Percentiles rank a stretch among this genome's conserved stretches.
Conservation (phyloP, 2,888 invertebrate genomes). For the Drosophila anomelani region DNA sequence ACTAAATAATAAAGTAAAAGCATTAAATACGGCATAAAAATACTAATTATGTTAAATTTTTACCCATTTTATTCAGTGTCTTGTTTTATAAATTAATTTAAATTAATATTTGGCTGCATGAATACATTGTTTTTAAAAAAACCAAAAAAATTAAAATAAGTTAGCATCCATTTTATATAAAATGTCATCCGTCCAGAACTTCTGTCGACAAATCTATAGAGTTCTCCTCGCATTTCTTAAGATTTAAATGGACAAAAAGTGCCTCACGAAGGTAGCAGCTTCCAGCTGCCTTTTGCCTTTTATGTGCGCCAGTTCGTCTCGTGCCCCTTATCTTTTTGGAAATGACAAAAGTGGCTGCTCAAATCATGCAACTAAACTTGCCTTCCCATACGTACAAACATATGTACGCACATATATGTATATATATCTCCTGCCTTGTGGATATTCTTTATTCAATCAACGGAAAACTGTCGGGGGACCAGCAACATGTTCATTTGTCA, state of each 20-base stretch:
- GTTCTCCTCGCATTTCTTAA: slow-evolving; percentile 32
- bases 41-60: background rate
- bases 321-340: slow-evolving; percentile 50
- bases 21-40: background rate
- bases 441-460: slow-evolving; percentile 37
- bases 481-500: slow-evolving; percentile 58
- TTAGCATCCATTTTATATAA: background rate
- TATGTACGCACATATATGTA: too few relatives aligned
- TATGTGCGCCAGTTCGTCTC: slow-evolving; percentile 42
- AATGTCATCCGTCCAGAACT: background rate
- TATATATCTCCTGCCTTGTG: background rate
- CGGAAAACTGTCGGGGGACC: slow-evolving; percentile 15
- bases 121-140: background rate
- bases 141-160: background rate
- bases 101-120: background rate
- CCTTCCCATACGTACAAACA: background rate
- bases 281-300: slow-evolving; percentile 44
- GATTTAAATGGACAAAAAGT: slow-evolving; percentile 24
- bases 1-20: background rate
- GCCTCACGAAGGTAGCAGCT: slow-evolving; percentile 30
- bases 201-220: background rate
- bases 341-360: slow-evolving; percentile 50
- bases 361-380: slow-evolving; percentile 47
- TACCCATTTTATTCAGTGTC: background rate
- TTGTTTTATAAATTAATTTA: background rate